These are phyloP conservation scores for Hypsopygia costalis DNA, from an alignment of 2,888 invertebrate genomes.

Conservation along the genomic window DNA sequence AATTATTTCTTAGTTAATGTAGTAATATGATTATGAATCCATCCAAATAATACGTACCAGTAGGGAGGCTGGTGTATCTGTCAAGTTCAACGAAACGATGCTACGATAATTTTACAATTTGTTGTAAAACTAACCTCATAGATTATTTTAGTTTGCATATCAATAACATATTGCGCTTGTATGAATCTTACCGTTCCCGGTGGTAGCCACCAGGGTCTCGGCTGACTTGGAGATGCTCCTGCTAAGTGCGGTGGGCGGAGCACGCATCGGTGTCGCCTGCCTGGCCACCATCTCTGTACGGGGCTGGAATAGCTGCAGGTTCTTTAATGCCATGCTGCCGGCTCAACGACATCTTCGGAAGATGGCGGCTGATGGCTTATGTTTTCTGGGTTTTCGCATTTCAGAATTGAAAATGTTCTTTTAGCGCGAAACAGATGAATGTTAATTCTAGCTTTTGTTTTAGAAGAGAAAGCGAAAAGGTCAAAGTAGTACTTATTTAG, in stretches of 20 bases:
- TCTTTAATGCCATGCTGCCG: conserved; percentile 62
- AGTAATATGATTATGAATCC: too few relatives aligned
- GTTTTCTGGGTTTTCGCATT: conserved; percentile 5
- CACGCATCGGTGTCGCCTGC: conserved; percentile 62
- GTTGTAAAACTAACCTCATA: too few relatives aligned
- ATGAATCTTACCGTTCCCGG: conserved; percentile 42
- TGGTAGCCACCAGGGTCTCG: conserved; percentile 56
- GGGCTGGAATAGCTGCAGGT: conserved; percentile 60
- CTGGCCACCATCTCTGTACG: conserved; percentile 57
- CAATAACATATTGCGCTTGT: too few relatives aligned
- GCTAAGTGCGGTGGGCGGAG: conserved; percentile 56
- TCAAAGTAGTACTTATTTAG: too few relatives aligned
- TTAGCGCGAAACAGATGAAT: background rate
- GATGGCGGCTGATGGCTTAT: background rate
- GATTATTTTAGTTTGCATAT: too few relatives aligned
- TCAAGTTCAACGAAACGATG: too few relatives aligned
- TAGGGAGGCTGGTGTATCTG: too few relatives aligned
- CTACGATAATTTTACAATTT: too few relatives aligned
- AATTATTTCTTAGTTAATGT: too few relatives aligned
- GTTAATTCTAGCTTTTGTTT: too few relatives aligned
- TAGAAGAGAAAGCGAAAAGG: too few relatives aligned
- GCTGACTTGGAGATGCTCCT: conserved; percentile 65
- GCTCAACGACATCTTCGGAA: conserved; percentile 27
- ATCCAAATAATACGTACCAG: too few relatives aligned
- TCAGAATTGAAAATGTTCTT: conserved; percentile 7